phyloP scores from a whole-genome alignment of 2,113 vertebrate genomes.

The Sula dactylatra region DNA sequence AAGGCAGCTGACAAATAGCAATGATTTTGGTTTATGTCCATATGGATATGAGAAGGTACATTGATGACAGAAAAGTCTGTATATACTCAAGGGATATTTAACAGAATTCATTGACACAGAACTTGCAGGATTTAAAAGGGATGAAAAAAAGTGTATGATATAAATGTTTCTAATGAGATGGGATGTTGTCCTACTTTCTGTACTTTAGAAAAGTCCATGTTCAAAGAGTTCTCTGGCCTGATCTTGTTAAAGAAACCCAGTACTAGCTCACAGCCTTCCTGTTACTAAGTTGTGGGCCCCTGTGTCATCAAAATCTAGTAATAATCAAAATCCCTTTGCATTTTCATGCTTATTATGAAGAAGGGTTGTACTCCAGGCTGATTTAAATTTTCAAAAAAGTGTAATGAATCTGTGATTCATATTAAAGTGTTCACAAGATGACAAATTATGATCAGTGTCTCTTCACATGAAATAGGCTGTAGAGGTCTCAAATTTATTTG shows the following conservation, averaged over 20 bases:
- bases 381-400: constrained; percentile 21
- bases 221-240: background rate
- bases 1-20: background rate
- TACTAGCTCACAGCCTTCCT: background rate
- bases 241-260: background rate
- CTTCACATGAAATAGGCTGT: background rate
- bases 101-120: background rate
- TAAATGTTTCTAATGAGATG: background rate
- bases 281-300: background rate
- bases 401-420: background rate
- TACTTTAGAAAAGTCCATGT: background rate
- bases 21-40: background rate
- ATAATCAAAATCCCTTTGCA: constrained; percentile 25
- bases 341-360: constrained; percentile 7
- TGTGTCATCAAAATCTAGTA: background rate
- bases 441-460: background rate
- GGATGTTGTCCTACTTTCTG: background rate
- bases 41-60: background rate
- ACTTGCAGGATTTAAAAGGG: background rate
- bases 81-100: background rate
- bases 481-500: background rate
- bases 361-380: background rate
- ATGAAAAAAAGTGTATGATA: background rate
- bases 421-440: background rate
- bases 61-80: background rate